Evolutionary conservation across 2,888 invertebrate species (phyloP), one percentile per base, ranked within the genome.

Genomic region (Drosophila meridionalis): DNA sequence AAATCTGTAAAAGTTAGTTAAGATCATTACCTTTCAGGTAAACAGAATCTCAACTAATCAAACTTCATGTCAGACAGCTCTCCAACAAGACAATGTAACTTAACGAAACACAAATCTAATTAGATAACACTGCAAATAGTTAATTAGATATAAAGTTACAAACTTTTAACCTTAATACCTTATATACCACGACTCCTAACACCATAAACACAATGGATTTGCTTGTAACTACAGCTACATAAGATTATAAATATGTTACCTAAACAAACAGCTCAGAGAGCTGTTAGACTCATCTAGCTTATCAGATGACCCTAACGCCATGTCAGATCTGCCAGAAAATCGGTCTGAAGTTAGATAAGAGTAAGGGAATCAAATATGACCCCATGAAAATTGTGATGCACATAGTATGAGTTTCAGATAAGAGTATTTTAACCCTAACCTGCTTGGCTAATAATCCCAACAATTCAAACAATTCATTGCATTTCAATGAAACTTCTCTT

Each of bases 281-380:
- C 40, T 50, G 60, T 38, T 47, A 59, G 36, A 26, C 14, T 9
- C 9, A 32, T 12, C 3, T 32, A 2, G 20, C n/a, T 34, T 43
- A 57, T 42, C 42, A 26, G 28, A 38, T 58, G 47, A 60, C 11
- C 40, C 61, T 32, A 48, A 26, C 14, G 38, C 14, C 11, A 26
- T 14, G 5, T 9, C 14, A 32, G 45, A 64, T 58, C n/a, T 38
- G 20, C 14, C 40, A 20, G 9, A 12, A 56, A 47, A 6, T 43
- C 7, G 2, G 1, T 4, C 8, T 20, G 0, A 1, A 26, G 26
- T 34, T 45, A 11, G 9, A 45, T 50, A 12, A 12, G 30, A 28
- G 38, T 30, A 12, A 7, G 14, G 12, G 8, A 14, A 20, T 36
- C 14, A 36, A 14, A 20, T 42, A 32, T n/a, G 20, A 56, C 2